Evolutionary conservation across 2,797 vertebrate species (phyloP), one percentile per base, ranked within the genome.

Genomic region (Lophotriccus pileatus): DNA sequence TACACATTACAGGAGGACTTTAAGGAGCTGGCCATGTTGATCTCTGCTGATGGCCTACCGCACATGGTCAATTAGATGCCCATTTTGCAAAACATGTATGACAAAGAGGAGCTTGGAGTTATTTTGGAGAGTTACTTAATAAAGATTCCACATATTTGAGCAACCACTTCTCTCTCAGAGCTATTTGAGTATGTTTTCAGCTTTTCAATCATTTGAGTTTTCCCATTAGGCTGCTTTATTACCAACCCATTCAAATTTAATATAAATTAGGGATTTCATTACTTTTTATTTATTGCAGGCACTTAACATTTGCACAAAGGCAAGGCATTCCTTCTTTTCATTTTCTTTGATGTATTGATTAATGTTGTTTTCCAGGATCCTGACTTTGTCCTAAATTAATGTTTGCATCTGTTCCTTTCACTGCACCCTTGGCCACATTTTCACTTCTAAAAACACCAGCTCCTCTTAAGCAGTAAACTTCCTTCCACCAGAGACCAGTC

Each of bases 291-390:
- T 95, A 92, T 91, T 59, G 87, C 70, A 80, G 70, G 44, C 84
- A 82, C 64, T 93, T 93, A 92, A 89, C 75, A 80, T 89, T 76
- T 92, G 72, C 89, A 93, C 56, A 92, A 80, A 95, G 62, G 79
- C 76, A 80, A 83, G 76, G 27, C 66, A 87, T 30, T 73, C 32
- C n/a, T 89, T 70, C 56, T 87, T 89, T 87, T 85, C 41, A 74
- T 60, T 68, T 87, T 67, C 34, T 87, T 77, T 74, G 92, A 81
- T 86, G 62, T 53, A 77, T 28, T 64, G 90, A 88, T 80, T 89
- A 49, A 76, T 36, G 44, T 6, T 84, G 36, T 87, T 91, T 93
- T 87, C 44, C 41, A 77, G 55, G 50, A 82, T 34, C 75, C 56
- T 79, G 63, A 73, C 67, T 95, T 55, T 12, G 10, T 63, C 44